A percentile compares a stretch with the other conserved stretches of the same genome.
Conservation (phyloP, 92 coral and sea anemone genomes). For the Paramuricea clavata region DNA sequence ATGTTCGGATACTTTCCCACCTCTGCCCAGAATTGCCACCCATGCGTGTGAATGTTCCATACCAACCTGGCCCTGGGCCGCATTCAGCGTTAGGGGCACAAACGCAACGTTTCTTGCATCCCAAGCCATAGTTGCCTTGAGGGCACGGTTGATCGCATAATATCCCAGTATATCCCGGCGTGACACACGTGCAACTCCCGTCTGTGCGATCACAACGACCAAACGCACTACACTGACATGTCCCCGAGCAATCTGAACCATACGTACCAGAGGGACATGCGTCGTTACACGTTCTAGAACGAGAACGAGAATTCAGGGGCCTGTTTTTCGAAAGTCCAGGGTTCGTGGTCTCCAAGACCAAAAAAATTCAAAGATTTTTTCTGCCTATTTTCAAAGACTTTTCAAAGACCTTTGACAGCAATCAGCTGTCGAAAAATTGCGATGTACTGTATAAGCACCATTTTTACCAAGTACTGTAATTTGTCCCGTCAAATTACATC, state of each 20-base stretch:
- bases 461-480: too few species aligned
- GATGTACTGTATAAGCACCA: too few species aligned
- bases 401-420: too few species aligned
- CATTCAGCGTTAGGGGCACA: conserved; percentile 85
- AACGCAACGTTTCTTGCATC: conserved; percentile 70
- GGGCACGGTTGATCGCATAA: conserved; percentile 85
- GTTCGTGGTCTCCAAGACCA: too few species aligned
- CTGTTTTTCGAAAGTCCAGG: too few species aligned
- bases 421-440: too few species aligned
- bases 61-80: conserved; percentile 76
- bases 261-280: conserved; percentile 78
- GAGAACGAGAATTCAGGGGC: background rate
- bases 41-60: background rate
- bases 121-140: conserved; percentile 77
- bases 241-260: conserved; percentile 76
- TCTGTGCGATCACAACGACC: conserved; percentile 76
- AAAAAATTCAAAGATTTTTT: too few species aligned
- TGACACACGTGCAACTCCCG: conserved; percentile 82
- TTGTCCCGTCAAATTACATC: too few species aligned
- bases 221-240: conserved; percentile 75
- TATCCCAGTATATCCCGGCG: conserved; percentile 86
- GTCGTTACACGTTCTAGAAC: conserved; percentile 71
- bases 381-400: too few species aligned
- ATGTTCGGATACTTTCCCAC: too few species aligned
- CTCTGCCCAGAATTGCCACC: too few species aligned